Base-by-base conservation (phyloP, 2,888 invertebrate species). In the Lumbricus terrestris region DNA sequence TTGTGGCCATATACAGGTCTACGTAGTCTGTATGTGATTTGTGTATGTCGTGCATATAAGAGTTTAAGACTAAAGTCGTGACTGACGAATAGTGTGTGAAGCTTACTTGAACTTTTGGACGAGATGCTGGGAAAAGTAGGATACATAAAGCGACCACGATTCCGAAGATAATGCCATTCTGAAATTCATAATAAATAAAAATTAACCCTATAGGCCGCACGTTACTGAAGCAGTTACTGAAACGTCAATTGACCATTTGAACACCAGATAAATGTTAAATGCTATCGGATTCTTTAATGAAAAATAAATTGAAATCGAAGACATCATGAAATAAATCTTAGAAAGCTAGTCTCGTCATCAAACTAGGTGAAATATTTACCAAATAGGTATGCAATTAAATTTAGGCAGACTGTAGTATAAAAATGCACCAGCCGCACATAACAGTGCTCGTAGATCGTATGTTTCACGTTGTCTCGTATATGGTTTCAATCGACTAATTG, bases 31-130 rank as follows among this genome's bases (percentile, higher is more conserved):
- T 38, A 13, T 38, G 18, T 42, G 18, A 42, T 42, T 42, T 16
- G 13, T 16, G 16, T 16, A 42, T 16, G 18, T 18, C 15, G 47
- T 47, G 47, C 15, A 47, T 47, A 20, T 47, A n/a, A n/a, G 20
- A 47, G 20, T 47, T 20, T 47, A 47, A 23, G 47, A 18, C 23
- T 42, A 42, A n/a, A n/a, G 6, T 6, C 15, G 42, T 42, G 42
- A 42, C 42, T 47, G 23, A 47, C n/a, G 69, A n/a, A 69, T 69
- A 69, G 29, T 69, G n/a, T 69, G 8, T n/a, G 69, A n/a, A n/a
- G n/a, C 37, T 85, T 85, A 85, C 85, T 18, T 85, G 8, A 85
- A 85, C 29, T 85, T 85, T 85, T 37, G 85, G 85, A 35, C 85
- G 85, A 85, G 85, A 85, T 85, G 37, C 85, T 23, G 85, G 85